Evolutionary conservation across 2,888 invertebrate genomes (phyloP), one percentile per base, ranked within the genome.

Genomic region (Mesorhabditis sp.): DNA sequence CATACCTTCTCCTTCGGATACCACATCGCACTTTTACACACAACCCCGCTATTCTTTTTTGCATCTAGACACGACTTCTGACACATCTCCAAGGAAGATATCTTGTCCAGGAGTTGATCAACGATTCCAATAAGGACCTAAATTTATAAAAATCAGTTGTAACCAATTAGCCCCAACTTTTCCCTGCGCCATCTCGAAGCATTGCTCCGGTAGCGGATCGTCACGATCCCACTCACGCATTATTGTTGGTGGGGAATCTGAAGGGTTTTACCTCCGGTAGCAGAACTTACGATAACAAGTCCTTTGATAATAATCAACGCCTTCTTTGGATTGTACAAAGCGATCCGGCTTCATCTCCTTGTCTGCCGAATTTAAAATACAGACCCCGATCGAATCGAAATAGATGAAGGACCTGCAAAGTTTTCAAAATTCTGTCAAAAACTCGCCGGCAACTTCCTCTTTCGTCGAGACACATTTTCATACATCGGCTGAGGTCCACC

Each of bases 1-100:
- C 64, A 7, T 43, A 70, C 74, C 69, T 69, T 63, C 10, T 74
- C 74, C 62, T 74, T 72, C 50, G 68, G 62, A 61, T 74, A 74
- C 45, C 66, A 74, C 70, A 71, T 71, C 10, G 72, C 72, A 42
- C 72, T 70, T 45, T 71, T 71, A 71, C 74, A 74, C 15, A 67
- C 43, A 28, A 67, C 43, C 15, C 66, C 70, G 28, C 63, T 62
- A 7, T 7, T 7, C 13, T 28, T 7, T 62, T 62, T 62, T 2
- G 58, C 58, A n/a, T 50, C n/a, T 50, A 50, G n/a, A 50, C 58
- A 50, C 63, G 63, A 62, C 63, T 62, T 7, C 41, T 62, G n/a
- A 62, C 63, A 62, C 7, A 28, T 15, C 15, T 62, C 13, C 6
- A 62, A 2, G 15, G 63, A n/a, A 13, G n/a, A 62, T 10, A n/a